A percentile compares a stretch with the other conserved stretches of the same genome.
phyloP scores from a whole-genome alignment of 2,797 vertebrate species.

The Esox masquinongy region DNA sequence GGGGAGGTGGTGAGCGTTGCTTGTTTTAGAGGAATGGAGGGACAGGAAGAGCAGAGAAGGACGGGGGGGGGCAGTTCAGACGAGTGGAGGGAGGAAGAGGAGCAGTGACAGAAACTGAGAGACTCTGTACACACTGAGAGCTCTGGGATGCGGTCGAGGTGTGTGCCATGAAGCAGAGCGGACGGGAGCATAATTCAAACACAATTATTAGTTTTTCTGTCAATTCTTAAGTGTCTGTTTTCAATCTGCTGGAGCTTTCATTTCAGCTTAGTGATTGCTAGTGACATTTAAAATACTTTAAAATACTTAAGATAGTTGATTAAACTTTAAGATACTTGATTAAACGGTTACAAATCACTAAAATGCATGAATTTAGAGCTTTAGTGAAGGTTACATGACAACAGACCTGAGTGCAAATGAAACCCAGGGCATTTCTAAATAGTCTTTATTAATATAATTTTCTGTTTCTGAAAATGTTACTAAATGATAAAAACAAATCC shows the following conservation, averaged over 20 bases:
- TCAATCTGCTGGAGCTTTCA: not conserved
- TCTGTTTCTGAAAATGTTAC: not conserved
- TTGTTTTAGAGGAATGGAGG: conserved; percentile 18
- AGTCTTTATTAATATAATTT: too few species aligned
- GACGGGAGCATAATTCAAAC: not conserved
- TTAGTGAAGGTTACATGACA: not conserved
- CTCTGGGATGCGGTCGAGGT: not conserved
- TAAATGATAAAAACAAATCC: not conserved
- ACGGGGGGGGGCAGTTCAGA: conserved; percentile 44
- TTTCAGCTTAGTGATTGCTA: not conserved
- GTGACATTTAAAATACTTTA: not conserved
- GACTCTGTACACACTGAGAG: not conserved
- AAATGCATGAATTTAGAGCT: not conserved
- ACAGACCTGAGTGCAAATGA: not conserved
- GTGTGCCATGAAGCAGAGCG: not conserved
- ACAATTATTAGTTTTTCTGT: not conserved
- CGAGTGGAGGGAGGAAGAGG: not conserved
- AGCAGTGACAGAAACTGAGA: conserved; percentile 47
- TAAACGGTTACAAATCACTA: not conserved
- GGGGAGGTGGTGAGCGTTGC: conserved; percentile 24
- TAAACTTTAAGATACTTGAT: not conserved
- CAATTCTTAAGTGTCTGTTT: not conserved
- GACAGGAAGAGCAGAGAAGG: conserved; percentile 18
- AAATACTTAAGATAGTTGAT: not conserved
- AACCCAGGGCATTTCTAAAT: not conserved